phyloP scores from a whole-genome alignment of 2,113 vertebrate species.

The Machaerirhynchus nigripectus region DNA sequence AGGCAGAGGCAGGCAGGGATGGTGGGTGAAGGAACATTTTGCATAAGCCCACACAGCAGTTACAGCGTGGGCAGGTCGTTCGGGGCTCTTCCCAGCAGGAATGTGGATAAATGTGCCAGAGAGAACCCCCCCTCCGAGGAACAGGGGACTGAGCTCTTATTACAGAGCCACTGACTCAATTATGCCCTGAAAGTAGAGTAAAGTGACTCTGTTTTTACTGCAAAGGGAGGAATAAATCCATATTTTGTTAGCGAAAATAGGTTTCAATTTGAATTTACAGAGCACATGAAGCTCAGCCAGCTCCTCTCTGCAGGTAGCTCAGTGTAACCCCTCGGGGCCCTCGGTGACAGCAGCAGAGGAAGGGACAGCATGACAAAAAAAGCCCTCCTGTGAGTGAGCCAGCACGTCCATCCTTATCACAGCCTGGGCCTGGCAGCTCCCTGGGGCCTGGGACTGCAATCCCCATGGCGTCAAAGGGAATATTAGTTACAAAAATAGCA shows the following conservation, averaged over 20 bases:
- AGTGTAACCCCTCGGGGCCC: accelerated
- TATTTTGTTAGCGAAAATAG: not conserved
- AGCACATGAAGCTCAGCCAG: not conserved
- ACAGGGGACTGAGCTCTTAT: slow-evolving; percentile 2
- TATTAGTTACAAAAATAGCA: not conserved
- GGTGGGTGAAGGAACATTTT: slow-evolving; percentile 70
- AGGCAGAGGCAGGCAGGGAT: slow-evolving; percentile 48
- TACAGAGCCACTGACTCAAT: slow-evolving; percentile 6
- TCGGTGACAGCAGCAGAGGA: not conserved
- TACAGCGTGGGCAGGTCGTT: slow-evolving; percentile 23
- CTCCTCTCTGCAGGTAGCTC: not conserved
- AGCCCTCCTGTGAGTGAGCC: not conserved
- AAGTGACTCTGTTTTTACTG: not conserved
- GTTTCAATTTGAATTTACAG: not conserved
- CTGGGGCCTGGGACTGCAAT: not conserved
- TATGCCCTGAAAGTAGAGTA: not conserved
- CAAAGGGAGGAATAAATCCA: not conserved
- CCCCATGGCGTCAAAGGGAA: accelerated
- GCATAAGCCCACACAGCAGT: slow-evolving; percentile 44
- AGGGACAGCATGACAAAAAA: not conserved
- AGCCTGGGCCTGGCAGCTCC: not conserved
- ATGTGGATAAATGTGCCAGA: slow-evolving; percentile 4
- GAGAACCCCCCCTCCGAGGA: slow-evolving; percentile 31
- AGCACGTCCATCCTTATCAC: not conserved
- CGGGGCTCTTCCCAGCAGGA: slow-evolving; percentile 39